phyloP scores from a whole-genome alignment of 2,113 vertebrate genomes.

The Bufo gargarizans region DNA sequence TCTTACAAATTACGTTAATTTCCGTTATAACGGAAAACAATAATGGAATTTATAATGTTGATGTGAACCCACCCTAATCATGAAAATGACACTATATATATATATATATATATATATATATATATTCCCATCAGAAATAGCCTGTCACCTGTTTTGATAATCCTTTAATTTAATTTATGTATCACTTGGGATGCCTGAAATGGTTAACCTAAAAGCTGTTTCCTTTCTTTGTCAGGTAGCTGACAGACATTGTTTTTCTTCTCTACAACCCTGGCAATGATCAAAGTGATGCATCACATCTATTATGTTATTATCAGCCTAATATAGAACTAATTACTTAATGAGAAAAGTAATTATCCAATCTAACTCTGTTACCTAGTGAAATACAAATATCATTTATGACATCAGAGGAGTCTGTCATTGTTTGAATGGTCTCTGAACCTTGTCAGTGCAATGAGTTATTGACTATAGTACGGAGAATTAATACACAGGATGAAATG shows the following conservation, averaged over 20 bases:
- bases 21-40: no score
- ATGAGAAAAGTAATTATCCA: conserved; percentile 52
- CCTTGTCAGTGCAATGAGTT: conserved; percentile 24
- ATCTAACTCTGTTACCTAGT: conserved; percentile 23
- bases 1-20: no score
- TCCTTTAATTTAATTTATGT: not conserved
- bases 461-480: not conserved
- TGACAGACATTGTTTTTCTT: conserved; percentile 1
- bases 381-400: conserved; percentile 41
- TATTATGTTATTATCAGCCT: conserved; percentile 49
- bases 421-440: not conserved
- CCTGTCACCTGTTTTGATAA: not conserved
- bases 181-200: not conserved
- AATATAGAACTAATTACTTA: conserved; percentile 51
- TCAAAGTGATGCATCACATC: conserved; percentile 28
- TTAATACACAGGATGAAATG: conserved; percentile 16
- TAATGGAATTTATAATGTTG: no score
- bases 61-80: no score
- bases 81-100: no score
- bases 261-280: conserved; percentile 13
- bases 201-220: not conserved
- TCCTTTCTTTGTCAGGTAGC: not conserved
- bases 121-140: no score
- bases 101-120: no score
- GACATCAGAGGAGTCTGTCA: conserved; percentile 34